phyloP scores from a whole-genome alignment of 1,140 invertebrate genomes.

The Geopemphigus sp. region DNA sequence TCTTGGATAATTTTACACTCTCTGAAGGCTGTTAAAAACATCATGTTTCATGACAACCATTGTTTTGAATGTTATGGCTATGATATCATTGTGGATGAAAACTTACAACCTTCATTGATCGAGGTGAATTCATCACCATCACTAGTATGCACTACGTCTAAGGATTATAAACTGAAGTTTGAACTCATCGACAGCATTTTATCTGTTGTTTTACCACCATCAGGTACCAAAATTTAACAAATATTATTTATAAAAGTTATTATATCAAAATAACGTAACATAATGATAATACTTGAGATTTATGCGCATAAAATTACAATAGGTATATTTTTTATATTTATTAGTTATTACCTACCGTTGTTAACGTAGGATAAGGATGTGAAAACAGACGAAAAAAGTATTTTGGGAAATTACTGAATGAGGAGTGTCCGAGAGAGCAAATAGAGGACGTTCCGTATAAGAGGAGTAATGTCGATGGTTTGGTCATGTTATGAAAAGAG shows the following conservation, averaged over 20 bases:
- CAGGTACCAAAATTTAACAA: not conserved
- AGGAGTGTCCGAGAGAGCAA: too few relatives aligned
- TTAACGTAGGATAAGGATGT: too few relatives aligned
- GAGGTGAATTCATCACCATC: constrained; percentile 58
- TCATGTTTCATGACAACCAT: constrained; percentile 72
- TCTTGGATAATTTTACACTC: constrained; percentile 87
- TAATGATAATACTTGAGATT: not conserved
- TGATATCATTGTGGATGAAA: constrained; percentile 83
- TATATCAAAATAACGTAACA: not conserved
- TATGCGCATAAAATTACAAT: not conserved
- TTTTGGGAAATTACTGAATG: too few relatives aligned
- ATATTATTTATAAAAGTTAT: not conserved
- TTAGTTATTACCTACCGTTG: too few relatives aligned
- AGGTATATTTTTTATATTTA: not conserved
- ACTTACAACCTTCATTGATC: constrained; percentile 80
- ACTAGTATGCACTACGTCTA: not conserved
- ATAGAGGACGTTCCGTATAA: too few relatives aligned
- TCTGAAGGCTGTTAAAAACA: constrained; percentile 71
- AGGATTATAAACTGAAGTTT: constrained; percentile 2
- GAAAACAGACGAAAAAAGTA: too few relatives aligned
- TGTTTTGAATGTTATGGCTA: constrained; percentile 86
- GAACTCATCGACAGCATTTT: constrained; percentile 29
- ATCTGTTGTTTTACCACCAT: constrained; percentile 12
- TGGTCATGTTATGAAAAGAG: too few relatives aligned
- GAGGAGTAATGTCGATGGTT: too few relatives aligned